Percentiles rank a stretch among this genome's conserved stretches.
Conservation (phyloP, 2,113 vertebrate species). For the Ranitomeya imitator region DNA sequence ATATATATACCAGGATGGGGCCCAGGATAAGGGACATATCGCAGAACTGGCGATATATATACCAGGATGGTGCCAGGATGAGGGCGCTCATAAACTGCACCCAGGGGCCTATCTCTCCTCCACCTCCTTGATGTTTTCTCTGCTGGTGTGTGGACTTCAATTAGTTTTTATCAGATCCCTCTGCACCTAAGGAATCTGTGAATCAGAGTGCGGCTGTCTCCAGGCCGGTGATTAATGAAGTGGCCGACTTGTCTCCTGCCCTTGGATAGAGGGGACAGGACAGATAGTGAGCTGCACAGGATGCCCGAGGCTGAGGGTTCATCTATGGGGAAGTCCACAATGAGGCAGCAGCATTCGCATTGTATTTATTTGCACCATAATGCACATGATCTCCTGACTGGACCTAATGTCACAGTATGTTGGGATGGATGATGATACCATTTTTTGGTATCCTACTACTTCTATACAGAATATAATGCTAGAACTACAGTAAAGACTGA, state of each 20-base stretch:
- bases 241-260: slow-evolving; percentile 8
- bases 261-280: slow-evolving; percentile 33
- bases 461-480: not conserved
- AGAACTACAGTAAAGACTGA: not conserved
- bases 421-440: no score
- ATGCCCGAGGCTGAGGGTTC: not conserved
- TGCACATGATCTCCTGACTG: not conserved
- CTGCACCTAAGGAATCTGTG: slow-evolving; percentile 24
- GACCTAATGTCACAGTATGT: not conserved
- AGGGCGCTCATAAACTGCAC: not conserved
- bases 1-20: no score
- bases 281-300: not conserved
- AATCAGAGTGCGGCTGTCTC: slow-evolving; percentile 30
- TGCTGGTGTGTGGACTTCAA: not conserved
- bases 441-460: not conserved
- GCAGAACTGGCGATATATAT: no score
- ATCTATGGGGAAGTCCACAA: not conserved
- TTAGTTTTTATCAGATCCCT: slow-evolving; percentile 48
- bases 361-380: not conserved
- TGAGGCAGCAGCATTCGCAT: not conserved
- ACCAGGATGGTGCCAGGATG: no score
- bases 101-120: not conserved
- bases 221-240: slow-evolving; percentile 40
- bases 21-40: no score
- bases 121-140: not conserved